Base-by-base conservation (phyloP, 2,113 vertebrate genomes). In the Machaerirhynchus nigripectus region DNA sequence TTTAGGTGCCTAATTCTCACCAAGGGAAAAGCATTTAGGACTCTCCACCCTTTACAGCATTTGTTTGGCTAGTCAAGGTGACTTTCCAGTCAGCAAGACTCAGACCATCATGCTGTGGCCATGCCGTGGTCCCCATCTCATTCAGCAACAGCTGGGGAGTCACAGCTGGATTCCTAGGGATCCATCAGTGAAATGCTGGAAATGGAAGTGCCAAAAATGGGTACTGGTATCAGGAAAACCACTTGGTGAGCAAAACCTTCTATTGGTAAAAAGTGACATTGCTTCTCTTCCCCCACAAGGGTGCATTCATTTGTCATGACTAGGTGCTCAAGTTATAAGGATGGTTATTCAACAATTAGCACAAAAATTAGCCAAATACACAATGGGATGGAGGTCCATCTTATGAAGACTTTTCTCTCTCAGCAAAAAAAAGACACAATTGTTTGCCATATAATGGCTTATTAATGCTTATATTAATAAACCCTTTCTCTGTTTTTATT, bases 151-250 rank as follows among this genome's bases (percentile, higher is more conserved):
- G 22, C 24, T 61, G 11, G 23, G 28, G 24, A 70, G 20, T 28
- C 57, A 68, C 63, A 60, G 31, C 7, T 64, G 55, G 7, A 40
- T 84, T 81, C 18, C 60, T 37, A 10, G 23, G 21, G 9, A 79
- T 71, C 26, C 33, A 42, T 5, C 0, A 0, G 20, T 60, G 52
- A 82, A 87, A 75, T 1, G 5, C 10, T 57, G 31, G 42, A 65
- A 89, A 81, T 31, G 13, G 21, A 61, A 71, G 7, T 21, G 20
- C 28, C 65, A 84, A 27, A 37, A 81, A 56, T 2, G 15, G 33
- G 28, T 28, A 78, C 4, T 9, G 15, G 11, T 10, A 57, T 67
- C 8, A 52, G 33, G 42, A 8, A 92, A 95, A 76, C 21, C 14
- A 27, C 40, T 64, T 39, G 40, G 44, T 64, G 37, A 80, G 40